Evolutionary conservation across 1,140 invertebrate genomes (phyloP), one percentile per base, ranked within the genome.

Genomic region (Protaetia brevitarsis): DNA sequence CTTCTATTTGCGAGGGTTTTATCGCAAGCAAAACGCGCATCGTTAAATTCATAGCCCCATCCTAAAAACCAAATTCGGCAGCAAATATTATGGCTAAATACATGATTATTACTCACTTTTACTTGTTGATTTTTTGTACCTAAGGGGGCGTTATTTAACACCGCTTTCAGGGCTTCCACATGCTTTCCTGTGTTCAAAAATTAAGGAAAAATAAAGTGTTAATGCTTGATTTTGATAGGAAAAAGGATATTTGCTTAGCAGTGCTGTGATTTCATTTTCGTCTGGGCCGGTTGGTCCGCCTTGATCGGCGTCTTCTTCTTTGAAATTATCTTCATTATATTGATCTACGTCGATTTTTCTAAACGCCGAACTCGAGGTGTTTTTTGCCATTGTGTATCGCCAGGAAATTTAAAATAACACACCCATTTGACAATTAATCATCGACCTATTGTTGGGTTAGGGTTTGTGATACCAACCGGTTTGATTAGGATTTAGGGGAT

Each of bases 281-380:
- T 97, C 95, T 4, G 94, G 90, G 65, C 88, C 94, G 27, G 81
- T 83, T 21, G 89, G 86, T 66, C 83, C 83, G 19, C 86, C 86
- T 41, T 86, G 84, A 74, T 95, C 93, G 13, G 84, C 86, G 69
- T 93, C 91, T 66, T 92, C 90, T 77, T 97, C 95, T 81, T 90
- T 90, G 76, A 94, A 98, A 79, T 94, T 93, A 79, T 98, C 95
- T 82, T 98, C 96, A 77, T 94, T 95, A 79, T 94, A 98, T 74
- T 97, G 93, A 81, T 98, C 96, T 58, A 98, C 92, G 82, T 98
- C 95, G 67, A 98, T 95, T 85, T 97, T 97, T 68, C 96, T 86
- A 79, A 98, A 98, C 23, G 92, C 92, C 56, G 89, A 92, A 79
- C 89, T 95, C 23, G 87, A 89, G 2, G 94, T 95, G 79, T 97